These are phyloP conservation scores for Styela plicata DNA, from an alignment of 23 tunicate genomes.

Conservation along the genomic window DNA sequence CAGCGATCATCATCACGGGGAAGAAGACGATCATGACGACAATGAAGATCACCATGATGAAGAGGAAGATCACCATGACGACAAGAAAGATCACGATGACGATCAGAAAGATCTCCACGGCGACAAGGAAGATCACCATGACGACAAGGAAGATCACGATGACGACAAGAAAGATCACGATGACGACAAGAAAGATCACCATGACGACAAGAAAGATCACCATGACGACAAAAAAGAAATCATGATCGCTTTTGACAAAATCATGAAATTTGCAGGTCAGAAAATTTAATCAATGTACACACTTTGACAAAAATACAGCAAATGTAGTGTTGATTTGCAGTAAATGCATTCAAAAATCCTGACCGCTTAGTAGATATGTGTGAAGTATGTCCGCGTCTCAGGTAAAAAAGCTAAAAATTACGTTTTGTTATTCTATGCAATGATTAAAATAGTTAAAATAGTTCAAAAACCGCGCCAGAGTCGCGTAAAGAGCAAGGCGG, in stretches of 20 bases:
- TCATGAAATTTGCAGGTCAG: background rate
- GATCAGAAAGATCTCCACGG: conserved; percentile 2
- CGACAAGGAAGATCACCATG: conserved; percentile 10
- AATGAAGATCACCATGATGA: conserved; percentile 22
- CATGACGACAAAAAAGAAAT: conserved; percentile 1
- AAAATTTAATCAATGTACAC: too few relatives aligned
- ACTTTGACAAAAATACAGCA: background rate
- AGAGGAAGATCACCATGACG: conserved; percentile 7
- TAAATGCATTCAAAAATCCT: too few relatives aligned
- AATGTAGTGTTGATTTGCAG: too few relatives aligned
- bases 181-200: too few relatives aligned
- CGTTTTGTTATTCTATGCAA: too few relatives aligned
- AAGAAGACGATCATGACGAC: conserved; percentile 9
- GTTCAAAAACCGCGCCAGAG: background rate
- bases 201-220: background rate
- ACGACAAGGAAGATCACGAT: conserved; percentile 16
- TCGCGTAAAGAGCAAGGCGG: background rate
- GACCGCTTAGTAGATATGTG: too few relatives aligned
- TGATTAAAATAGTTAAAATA: background rate
- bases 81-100: conserved; percentile 3
- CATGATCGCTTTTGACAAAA: background rate
- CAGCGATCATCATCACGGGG: background rate
- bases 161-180: conserved; percentile 19
- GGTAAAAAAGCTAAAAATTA: too few relatives aligned
- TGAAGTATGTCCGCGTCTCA: too few relatives aligned